Evolutionary conservation across 2,888 invertebrate species (phyloP), one percentile per base, ranked within the genome.

Genomic region (Megastigmus dorsalis): DNA sequence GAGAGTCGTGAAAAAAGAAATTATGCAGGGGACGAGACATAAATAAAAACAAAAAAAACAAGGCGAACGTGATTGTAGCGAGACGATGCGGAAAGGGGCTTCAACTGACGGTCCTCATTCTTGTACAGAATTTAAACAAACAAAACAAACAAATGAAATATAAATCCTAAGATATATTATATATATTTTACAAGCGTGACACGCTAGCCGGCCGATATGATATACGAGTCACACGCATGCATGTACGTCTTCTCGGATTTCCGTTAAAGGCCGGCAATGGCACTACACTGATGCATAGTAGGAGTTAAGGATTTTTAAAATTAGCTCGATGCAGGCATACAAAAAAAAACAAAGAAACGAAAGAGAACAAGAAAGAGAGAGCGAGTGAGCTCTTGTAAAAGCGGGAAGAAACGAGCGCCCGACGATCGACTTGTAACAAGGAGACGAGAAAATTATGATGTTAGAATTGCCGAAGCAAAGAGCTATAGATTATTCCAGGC

Each of bases 131-230:
- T 74, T 66, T 73, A 73, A 77, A 72, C 68, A 68, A 52, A 72
- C 41, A 70, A 62, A 50, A 59, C n/a, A 68, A 26, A 50, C 23
- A 52, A 41, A 33, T n/a, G 57, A 63, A 65, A 77, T 59, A 63
- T 33, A 80, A 79, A 78, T 76, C 77, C 77, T 82, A 82, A 83
- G 81, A 81, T 82, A 83, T 81, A 82, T 79, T 72, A 75, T 75
- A 75, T 83, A 84, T 84, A 85, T 84, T 84, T 83, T 84, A 84
- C 83, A 83, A 82, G 80, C 79, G 82, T 80, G 81, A 81, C 73
- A 41, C 79, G 80, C 81, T 79, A 76, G 77, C 79, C 78, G 79
- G 75, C 73, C 72, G 67, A 66, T n/a, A n/a, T 76, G 75, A 78
- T 55, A n/a, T n/a, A 75, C 78, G 69, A 79, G 77, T n/a, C n/a